Conservation (phyloP, 2,113 vertebrate species). For the Corydoras maculifer region DNA sequence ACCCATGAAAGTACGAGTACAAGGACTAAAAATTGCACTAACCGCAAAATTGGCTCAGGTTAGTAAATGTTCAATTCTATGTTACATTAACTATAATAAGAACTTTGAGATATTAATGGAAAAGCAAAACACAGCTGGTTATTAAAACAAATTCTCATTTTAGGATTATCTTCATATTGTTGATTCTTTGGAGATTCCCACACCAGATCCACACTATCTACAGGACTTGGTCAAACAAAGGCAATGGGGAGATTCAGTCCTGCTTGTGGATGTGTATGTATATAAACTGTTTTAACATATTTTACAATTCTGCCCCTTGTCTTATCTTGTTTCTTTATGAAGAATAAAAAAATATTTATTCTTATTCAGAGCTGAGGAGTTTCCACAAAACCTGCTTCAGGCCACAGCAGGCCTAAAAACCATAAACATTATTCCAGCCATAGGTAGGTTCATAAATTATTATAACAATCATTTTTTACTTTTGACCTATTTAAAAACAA, state of each 20-base stretch:
- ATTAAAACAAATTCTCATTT: no score
- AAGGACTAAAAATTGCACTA: conserved; percentile 78
- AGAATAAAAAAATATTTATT: not conserved
- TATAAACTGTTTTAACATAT: not conserved
- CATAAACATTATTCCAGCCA: conserved; percentile 74
- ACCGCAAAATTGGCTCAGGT: conserved; percentile 82
- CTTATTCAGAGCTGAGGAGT: conserved; percentile 62
- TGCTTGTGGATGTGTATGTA: conserved; percentile 79
- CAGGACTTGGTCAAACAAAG: conserved; percentile 65
- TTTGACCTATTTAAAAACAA: no score
- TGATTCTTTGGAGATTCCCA: conserved; percentile 74
- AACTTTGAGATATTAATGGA: no score
- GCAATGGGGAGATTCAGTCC: conserved; percentile 74
- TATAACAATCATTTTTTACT: not conserved
- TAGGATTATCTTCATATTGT: conserved; percentile 76
- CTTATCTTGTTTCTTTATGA: not conserved
- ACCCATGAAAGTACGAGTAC: conserved; percentile 79
- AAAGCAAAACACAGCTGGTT: no score
- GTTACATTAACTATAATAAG: not conserved
- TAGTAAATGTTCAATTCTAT: no score
- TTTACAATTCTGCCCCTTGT: not conserved
- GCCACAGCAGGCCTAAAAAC: conserved; percentile 67
- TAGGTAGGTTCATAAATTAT: conserved; percentile 64
- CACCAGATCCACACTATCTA: conserved; percentile 73
- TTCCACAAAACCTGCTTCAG: conserved; percentile 68